These are phyloP conservation scores for Zeuzera pyrina DNA, from an alignment of 2,888 invertebrate species.

Conservation along the genomic window DNA sequence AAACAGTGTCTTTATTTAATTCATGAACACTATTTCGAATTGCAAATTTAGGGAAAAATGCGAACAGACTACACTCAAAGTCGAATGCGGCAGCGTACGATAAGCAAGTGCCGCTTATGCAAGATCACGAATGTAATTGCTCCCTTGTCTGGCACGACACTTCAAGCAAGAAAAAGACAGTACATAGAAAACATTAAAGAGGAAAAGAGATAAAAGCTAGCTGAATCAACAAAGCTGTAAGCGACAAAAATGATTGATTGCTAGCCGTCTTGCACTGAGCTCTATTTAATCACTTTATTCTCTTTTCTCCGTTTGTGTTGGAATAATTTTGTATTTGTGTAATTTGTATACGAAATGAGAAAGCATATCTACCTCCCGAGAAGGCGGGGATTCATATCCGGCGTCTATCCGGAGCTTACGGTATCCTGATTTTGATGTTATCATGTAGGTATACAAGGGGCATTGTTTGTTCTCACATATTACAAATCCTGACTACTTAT, in stretches of 20 bases:
- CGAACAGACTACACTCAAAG: slow-evolving; percentile 63
- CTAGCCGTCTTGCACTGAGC: slow-evolving; percentile 71
- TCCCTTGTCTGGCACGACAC: slow-evolving; percentile 73
- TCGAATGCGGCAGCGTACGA: slow-evolving; percentile 62
- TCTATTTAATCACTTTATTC: slow-evolving; percentile 75
- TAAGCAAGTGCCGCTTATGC: slow-evolving; percentile 74
- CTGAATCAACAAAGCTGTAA: slow-evolving; percentile 59
- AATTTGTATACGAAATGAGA: slow-evolving; percentile 70
- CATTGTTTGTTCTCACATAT: too few species aligned
- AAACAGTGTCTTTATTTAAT: slow-evolving; percentile 39
- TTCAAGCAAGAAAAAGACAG: slow-evolving; percentile 62
- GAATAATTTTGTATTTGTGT: slow-evolving; percentile 72
- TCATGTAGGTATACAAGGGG: too few species aligned
- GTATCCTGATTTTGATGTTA: slow-evolving; percentile 50
- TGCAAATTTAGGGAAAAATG: slow-evolving; percentile 67
- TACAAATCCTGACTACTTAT: too few species aligned
- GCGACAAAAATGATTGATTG: slow-evolving; percentile 74
- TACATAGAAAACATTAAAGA: slow-evolving; percentile 23
- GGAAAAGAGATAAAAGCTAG: slow-evolving; percentile 38
- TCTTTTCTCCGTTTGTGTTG: slow-evolving; percentile 73
- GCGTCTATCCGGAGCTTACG: slow-evolving; percentile 41
- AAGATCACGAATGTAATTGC: slow-evolving; percentile 75
- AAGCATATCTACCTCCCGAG: slow-evolving; percentile 48
- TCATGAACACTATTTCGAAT: slow-evolving; percentile 62
- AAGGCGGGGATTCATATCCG: slow-evolving; percentile 56